Percentiles rank a stretch among this genome's conserved stretches.
Conservation (phyloP, 2,888 invertebrate genomes). For the Drosophila nigricruria region DNA sequence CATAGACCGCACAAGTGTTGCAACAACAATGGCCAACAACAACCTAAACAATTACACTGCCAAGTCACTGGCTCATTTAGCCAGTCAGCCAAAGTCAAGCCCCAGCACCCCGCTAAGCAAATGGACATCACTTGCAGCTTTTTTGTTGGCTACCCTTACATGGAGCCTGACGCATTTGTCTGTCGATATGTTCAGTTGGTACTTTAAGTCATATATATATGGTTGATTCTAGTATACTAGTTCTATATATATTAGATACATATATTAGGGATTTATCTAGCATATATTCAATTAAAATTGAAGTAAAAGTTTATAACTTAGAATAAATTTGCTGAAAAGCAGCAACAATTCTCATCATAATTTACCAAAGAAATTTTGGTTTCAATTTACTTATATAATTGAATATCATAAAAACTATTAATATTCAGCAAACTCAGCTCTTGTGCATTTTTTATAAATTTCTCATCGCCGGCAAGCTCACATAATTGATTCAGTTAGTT, state of each 20-base stretch:
- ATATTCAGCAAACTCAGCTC: neutral
- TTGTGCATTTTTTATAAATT: neutral
- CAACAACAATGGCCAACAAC: constrained; percentile 36
- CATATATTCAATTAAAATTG: too few relatives aligned
- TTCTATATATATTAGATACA: neutral
- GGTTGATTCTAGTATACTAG: neutral
- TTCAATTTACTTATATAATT: too few relatives aligned
- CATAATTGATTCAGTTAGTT: neutral
- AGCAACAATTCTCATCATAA: too few relatives aligned
- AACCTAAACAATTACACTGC: constrained; percentile 30
- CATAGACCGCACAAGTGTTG: constrained; percentile 69
- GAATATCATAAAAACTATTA: neutral
- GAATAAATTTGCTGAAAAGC: too few relatives aligned
- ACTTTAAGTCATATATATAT: neutral
- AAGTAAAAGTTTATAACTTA: too few relatives aligned
- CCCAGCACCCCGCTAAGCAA: constrained; percentile 13
- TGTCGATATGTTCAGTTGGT: neutral
- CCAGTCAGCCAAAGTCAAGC: constrained; percentile 46
- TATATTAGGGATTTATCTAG: too few relatives aligned
- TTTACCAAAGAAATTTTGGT: neutral
- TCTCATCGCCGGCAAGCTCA: too few relatives aligned
- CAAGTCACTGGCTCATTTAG: constrained; percentile 50
- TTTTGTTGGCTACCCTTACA: neutral
- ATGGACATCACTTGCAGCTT: constrained; percentile 43
- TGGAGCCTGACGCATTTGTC: neutral